Percentiles rank a stretch among this genome's conserved stretches.
Conservation (phyloP, 2,888 invertebrate species). For the Drosophila birchii region DNA sequence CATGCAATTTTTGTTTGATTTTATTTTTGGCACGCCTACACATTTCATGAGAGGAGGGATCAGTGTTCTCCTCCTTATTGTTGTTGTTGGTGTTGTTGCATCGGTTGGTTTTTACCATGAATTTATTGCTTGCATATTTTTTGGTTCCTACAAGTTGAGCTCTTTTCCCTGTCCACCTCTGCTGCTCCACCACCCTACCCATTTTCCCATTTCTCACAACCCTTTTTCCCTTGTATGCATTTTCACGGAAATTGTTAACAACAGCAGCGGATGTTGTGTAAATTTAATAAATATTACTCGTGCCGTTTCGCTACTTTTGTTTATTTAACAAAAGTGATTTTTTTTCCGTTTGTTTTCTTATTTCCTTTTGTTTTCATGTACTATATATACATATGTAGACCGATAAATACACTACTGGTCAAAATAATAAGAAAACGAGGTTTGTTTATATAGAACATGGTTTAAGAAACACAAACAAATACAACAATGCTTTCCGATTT, state of each 20-base stretch:
- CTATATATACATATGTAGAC: not conserved
- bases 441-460: too few relatives aligned
- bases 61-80: slow-evolving; percentile 32
- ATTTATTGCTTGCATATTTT: slow-evolving; percentile 74
- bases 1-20: slow-evolving; percentile 32
- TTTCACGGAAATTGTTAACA: slow-evolving; percentile 75
- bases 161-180: slow-evolving; percentile 2
- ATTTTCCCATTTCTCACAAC: slow-evolving; percentile 1
- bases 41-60: slow-evolving; percentile 19
- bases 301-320: slow-evolving; percentile 56
- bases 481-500: too few relatives aligned
- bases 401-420: not conserved
- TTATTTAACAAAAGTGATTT: slow-evolving; percentile 33
- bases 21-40: slow-evolving; percentile 36
- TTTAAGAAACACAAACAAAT: too few relatives aligned
- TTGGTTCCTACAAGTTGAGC: slow-evolving; percentile 48
- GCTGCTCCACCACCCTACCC: not conserved
- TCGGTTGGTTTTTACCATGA: slow-evolving; percentile 62
- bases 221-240: slow-evolving; percentile 6
- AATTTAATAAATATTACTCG: slow-evolving; percentile 69
- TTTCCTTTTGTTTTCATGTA: not conserved
- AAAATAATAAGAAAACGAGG: too few relatives aligned
- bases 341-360: not conserved
- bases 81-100: slow-evolving; percentile 32
- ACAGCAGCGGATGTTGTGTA: slow-evolving; percentile 74